Evolutionary conservation across 2,113 vertebrate genomes (phyloP).

Genomic region (Tachysurus vachellii): DNA sequence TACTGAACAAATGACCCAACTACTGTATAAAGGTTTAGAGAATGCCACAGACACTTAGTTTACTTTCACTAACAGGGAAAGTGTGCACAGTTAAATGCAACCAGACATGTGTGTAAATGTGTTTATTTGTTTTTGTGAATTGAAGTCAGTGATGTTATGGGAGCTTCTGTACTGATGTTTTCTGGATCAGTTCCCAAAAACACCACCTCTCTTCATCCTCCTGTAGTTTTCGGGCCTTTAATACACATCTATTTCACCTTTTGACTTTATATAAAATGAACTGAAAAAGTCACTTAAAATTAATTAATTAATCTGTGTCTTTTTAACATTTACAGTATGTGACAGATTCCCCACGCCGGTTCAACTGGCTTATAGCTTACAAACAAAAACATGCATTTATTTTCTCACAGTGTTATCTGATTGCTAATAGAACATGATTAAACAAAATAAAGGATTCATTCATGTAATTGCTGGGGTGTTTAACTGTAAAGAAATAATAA

Average conservation of each 20-base stretch:
- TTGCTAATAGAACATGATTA: background rate
- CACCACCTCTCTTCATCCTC: background rate
- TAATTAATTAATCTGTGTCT: background rate
- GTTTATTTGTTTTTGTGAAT: background rate
- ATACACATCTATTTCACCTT: background rate
- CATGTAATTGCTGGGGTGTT: background rate
- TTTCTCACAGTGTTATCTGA: background rate
- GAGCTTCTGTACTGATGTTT: background rate
- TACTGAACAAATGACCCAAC: background rate
- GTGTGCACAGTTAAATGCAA: background rate
- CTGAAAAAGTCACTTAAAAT: background rate
- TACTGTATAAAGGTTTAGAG: background rate
- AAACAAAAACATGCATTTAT: background rate
- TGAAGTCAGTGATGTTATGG: background rate
- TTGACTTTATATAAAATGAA: background rate
- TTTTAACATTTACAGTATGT: background rate
- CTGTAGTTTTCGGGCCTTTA: background rate
- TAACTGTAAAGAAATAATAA: background rate
- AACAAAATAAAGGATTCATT: background rate
- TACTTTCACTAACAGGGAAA: background rate
- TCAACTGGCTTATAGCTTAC: background rate
- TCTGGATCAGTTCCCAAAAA: background rate
- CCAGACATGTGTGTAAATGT: background rate
- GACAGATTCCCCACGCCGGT: background rate
- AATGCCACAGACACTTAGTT: background rate